These are phyloP conservation scores for Strongylocentrotus purpuratus DNA, from an alignment of 35 echinoderm and acorn worm genomes.

Conservation along the genomic window DNA sequence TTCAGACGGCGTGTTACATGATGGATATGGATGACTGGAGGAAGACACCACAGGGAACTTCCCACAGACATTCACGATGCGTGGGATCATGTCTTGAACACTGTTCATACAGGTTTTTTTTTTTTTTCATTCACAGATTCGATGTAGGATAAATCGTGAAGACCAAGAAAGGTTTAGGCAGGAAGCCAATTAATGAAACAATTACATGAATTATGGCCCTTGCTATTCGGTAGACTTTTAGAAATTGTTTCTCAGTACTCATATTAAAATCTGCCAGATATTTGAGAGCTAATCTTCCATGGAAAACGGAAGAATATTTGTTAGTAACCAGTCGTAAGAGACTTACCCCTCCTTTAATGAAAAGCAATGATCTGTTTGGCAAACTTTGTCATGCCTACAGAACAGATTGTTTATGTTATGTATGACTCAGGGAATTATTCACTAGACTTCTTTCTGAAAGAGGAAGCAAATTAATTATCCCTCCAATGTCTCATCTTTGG, in stretches of 20 bases:
- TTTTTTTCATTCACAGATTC: not conserved
- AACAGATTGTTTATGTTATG: not conserved
- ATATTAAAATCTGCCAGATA: not conserved
- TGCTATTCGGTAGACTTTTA: too few relatives aligned
- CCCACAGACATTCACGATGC: not conserved
- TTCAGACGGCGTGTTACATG: not conserved
- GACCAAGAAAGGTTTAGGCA: not conserved
- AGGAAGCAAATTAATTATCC: constrained; percentile 10
- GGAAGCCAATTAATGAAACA: not conserved
- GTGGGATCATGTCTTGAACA: not conserved
- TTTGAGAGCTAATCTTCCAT: too few relatives aligned
- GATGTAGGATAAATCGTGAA: not conserved
- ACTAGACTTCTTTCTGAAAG: not conserved
- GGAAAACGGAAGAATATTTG: too few relatives aligned
- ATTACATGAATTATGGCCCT: too few relatives aligned
- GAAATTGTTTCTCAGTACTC: not conserved
- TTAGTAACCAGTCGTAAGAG: too few relatives aligned
- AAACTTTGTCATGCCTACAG: not conserved
- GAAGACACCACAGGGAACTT: not conserved
- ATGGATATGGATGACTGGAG: not conserved
- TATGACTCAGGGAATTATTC: not conserved
- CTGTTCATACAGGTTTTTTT: not conserved
- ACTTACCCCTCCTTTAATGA: too few relatives aligned
- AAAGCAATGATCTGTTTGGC: too few relatives aligned
- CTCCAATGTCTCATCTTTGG: not conserved